phyloP scores from a whole-genome alignment of 2,797 vertebrate genomes.

The Anguilla pacifica region DNA sequence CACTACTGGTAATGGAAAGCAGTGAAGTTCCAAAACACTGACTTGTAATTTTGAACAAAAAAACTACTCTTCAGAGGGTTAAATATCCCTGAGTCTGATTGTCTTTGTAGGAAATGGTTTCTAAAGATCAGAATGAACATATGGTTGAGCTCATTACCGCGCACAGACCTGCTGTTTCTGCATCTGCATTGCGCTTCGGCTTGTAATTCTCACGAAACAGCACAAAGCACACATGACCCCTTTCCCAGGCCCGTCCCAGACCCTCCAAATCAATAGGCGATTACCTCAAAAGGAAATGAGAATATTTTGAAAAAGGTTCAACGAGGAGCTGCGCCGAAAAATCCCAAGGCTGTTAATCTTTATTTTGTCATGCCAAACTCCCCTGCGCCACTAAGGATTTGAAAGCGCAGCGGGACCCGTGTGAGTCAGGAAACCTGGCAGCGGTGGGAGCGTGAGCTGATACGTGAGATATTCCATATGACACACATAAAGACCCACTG shows the following conservation, averaged over 20 bases:
- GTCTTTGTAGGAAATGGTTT: background rate
- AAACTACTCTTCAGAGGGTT: background rate
- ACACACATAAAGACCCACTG: conserved; percentile 8
- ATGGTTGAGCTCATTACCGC: background rate
- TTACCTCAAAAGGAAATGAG: conserved; percentile 71
- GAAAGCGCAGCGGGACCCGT: background rate
- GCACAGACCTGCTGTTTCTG: background rate
- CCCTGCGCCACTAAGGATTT: background rate
- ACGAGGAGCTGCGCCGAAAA: conserved; percentile 53
- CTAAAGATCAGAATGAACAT: conserved; percentile 13
- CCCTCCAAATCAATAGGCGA: conserved; percentile 63
- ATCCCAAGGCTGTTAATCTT: conserved; percentile 6
- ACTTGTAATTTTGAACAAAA: no score
- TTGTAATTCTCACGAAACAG: conserved; percentile 19
- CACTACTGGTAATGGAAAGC: no score
- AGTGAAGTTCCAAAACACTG: no score
- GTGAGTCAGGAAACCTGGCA: conserved; percentile 19
- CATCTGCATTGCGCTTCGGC: background rate
- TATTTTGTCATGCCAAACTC: conserved; percentile 6
- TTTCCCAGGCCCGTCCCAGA: conserved; percentile 44
- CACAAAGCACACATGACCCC: conserved; percentile 9
- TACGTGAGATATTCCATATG: background rate
- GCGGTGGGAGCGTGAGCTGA: background rate
- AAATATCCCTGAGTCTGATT: background rate
- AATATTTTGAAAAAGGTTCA: conserved; percentile 67